A percentile compares a stretch with the other conserved stretches of the same genome.
These are phyloP conservation scores for Paracanthobrama guichenoti DNA, from an alignment of 2,113 vertebrate species.

Conservation along the genomic window DNA sequence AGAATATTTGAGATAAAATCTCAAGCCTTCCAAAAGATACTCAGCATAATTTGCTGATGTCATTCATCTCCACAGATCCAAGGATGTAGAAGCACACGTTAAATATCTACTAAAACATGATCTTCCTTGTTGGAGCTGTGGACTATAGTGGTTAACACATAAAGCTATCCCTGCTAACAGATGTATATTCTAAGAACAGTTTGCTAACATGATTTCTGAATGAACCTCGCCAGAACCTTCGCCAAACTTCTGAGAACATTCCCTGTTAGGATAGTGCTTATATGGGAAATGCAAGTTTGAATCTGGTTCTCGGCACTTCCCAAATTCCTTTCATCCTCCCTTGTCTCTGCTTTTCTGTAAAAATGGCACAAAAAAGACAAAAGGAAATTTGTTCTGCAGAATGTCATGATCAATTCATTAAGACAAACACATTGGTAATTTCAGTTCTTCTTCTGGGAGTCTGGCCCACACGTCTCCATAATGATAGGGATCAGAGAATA, in stretches of 20 bases:
- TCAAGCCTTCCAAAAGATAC: neutral
- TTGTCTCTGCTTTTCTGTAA: neutral
- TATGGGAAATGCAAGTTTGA: neutral
- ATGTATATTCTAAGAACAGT: too few species aligned
- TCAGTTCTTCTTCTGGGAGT: constrained; percentile 1
- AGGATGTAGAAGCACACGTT: neutral
- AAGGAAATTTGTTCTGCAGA: neutral
- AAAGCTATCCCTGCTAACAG: too few species aligned
- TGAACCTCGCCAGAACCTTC: too few species aligned
- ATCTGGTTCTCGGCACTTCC: neutral
- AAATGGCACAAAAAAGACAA: neutral
- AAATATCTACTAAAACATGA: neutral
- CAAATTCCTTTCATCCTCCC: neutral
- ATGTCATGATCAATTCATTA: neutral
- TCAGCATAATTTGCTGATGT: neutral
- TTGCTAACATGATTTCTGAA: too few species aligned
- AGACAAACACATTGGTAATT: neutral
- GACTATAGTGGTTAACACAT: too few species aligned
- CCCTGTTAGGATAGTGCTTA: too few species aligned
- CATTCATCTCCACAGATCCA: constrained; percentile 6
- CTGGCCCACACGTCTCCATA: constrained; percentile 9
- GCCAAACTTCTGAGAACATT: too few species aligned
- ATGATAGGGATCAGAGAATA: constrained; percentile 18
- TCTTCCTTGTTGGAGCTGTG: neutral
- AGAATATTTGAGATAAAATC: neutral